A percentile compares a stretch with the other conserved stretches of the same genome.
Evolutionary conservation across 1,140 invertebrate species (phyloP).

Genomic region (Trachymyrmex cornetzi): DNA sequence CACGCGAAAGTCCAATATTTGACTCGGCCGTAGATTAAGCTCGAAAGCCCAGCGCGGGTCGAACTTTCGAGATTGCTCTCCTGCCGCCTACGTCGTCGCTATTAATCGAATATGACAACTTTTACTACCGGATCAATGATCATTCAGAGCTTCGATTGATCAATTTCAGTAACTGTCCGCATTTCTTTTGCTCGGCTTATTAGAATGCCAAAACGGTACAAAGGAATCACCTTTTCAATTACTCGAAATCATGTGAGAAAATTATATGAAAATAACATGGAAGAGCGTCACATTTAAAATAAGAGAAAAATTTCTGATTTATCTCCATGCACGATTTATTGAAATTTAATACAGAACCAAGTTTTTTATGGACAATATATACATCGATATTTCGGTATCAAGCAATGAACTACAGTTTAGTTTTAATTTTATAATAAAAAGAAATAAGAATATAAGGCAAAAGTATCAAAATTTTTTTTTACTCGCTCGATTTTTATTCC

Average conservation of each 20-base stretch:
- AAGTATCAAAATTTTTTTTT: not conserved
- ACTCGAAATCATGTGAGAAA: not conserved
- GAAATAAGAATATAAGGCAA: not conserved
- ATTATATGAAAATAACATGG: not conserved
- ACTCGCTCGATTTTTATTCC: not conserved
- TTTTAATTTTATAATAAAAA: not conserved
- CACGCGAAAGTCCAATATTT: slow-evolving; percentile 68
- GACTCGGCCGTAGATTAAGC: slow-evolving; percentile 64
- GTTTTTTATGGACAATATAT: not conserved
- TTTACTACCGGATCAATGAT: slow-evolving; percentile 54
- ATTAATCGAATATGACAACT: slow-evolving; percentile 65
- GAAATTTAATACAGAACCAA: not conserved
- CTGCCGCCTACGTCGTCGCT: slow-evolving; percentile 37
- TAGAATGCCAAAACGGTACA: not conserved
- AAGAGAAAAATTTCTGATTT: not conserved
- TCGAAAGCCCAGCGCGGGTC: slow-evolving; percentile 51
- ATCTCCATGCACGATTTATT: not conserved
- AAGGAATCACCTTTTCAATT: not conserved
- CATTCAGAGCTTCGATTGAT: not conserved
- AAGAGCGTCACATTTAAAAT: not conserved
- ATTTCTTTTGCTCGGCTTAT: not conserved
- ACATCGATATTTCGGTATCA: not conserved
- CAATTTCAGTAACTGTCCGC: slow-evolving; percentile 28
- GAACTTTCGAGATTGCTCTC: slow-evolving; percentile 65
- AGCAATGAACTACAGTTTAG: not conserved